phyloP scores from a whole-genome alignment of 2,888 invertebrate species.

The Exocentrus adspersus region DNA sequence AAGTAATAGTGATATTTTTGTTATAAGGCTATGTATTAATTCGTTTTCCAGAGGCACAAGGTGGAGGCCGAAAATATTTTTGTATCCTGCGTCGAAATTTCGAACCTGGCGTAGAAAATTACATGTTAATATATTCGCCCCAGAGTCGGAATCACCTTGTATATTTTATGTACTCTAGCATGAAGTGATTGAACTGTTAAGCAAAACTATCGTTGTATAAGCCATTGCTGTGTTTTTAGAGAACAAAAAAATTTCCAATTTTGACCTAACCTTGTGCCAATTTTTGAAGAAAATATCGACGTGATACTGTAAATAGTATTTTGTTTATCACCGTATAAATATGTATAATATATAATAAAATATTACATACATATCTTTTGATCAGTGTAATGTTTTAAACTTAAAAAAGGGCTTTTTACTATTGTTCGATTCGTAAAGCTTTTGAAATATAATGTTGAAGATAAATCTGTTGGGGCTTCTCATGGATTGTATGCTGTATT shows the following conservation, averaged over 20 bases:
- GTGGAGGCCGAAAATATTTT: not conserved
- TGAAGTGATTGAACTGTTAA: no score
- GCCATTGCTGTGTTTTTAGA: no score
- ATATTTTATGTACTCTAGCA: no score
- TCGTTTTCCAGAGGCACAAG: constrained; percentile 3
- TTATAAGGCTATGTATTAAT: constrained; percentile 35
- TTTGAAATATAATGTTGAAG: constrained; percentile 50
- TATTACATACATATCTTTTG: constrained; percentile 59
- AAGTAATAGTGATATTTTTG: constrained; percentile 61
- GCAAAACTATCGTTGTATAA: no score
- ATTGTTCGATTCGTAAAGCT: constrained; percentile 55
- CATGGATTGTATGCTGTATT: constrained; percentile 60
- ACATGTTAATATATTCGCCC: no score
- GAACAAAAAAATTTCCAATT: no score
- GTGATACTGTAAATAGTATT: constrained; percentile 51
- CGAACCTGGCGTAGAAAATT: no score
- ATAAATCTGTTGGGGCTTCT: constrained; percentile 60
- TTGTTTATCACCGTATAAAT: constrained; percentile 45
- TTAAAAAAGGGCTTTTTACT: constrained; percentile 51
- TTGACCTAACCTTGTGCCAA: constrained; percentile 3
- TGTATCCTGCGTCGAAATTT: no score
- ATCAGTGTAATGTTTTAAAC: constrained; percentile 53
- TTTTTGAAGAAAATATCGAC: constrained; percentile 20
- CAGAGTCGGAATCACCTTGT: no score
- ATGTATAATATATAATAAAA: constrained; percentile 44